Evolutionary conservation across 2,113 vertebrate genomes (phyloP).

Genomic region (Abramis brama): DNA sequence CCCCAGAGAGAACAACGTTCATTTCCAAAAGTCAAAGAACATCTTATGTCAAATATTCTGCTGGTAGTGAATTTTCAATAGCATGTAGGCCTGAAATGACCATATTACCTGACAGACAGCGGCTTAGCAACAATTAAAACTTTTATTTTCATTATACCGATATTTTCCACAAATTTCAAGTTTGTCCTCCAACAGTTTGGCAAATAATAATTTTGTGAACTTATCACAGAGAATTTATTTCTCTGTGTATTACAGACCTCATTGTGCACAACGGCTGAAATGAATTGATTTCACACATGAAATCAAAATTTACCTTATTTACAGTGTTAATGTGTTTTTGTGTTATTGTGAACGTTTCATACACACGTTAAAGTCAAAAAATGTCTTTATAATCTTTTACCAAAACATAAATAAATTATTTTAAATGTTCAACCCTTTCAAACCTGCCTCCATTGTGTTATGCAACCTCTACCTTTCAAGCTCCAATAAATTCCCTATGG

Average conservation of each 20-base stretch:
- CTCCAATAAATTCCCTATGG: neutral
- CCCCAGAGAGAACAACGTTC: neutral
- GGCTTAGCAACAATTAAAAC: neutral
- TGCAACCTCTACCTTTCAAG: neutral
- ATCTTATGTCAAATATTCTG: neutral
- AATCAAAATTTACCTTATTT: neutral
- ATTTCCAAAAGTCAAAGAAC: conserved; percentile 7
- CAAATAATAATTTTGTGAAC: too few relatives aligned
- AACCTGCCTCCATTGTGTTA: neutral
- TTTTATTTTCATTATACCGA: too few relatives aligned
- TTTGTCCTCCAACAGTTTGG: too few relatives aligned
- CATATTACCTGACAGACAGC: neutral
- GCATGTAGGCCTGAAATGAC: neutral
- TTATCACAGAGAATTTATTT: neutral
- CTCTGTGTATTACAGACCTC: neutral
- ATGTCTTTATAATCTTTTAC: too few relatives aligned
- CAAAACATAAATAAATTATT: neutral
- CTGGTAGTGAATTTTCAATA: neutral
- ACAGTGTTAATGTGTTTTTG: neutral
- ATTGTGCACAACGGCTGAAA: neutral
- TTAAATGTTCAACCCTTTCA: neutral
- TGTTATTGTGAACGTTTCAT: neutral
- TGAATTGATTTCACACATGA: neutral
- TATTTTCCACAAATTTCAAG: too few relatives aligned
- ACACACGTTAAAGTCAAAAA: too few relatives aligned